Conservation (phyloP, 1,140 invertebrate genomes). For the Planococcus citri region DNA sequence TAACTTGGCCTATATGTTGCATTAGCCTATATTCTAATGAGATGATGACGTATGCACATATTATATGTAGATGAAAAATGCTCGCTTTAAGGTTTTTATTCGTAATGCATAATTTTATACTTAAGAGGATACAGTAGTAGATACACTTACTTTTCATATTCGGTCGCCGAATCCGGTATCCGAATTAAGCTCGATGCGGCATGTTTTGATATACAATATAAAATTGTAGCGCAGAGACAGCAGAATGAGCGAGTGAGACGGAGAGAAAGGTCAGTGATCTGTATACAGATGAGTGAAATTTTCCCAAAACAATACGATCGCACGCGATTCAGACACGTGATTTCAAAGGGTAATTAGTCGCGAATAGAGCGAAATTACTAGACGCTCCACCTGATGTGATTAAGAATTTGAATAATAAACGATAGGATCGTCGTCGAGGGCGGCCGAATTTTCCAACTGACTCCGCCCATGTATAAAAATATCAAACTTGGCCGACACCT, state of each 20-base stretch:
- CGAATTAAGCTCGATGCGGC: not conserved
- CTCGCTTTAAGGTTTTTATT: no score
- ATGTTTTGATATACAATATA: no score
- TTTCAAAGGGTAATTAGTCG: conserved; percentile 9
- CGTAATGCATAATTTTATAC: no score
- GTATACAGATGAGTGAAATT: not conserved
- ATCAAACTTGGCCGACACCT: conserved; percentile 4
- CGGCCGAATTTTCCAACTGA: not conserved
- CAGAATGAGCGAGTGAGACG: no score
- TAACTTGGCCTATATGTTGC: no score
- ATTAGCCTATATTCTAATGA: no score
- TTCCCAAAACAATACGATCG: not conserved
- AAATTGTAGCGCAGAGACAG: no score
- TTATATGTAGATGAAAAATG: no score
- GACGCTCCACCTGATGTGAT: conserved; percentile 11
- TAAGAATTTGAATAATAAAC: conserved; percentile 15
- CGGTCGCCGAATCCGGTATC: not conserved
- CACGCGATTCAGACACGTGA: not conserved
- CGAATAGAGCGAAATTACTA: conserved; percentile 9
- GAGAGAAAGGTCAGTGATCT: not conserved
- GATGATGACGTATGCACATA: no score
- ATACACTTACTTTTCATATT: conserved; percentile 11
- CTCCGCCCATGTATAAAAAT: conserved; percentile 15
- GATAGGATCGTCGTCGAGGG: not conserved
- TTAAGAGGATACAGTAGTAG: no score